Percentiles rank a stretch among this genome's conserved stretches.
Conservation (phyloP, 2,888 invertebrate genomes). For the Endotricha flammealis region DNA sequence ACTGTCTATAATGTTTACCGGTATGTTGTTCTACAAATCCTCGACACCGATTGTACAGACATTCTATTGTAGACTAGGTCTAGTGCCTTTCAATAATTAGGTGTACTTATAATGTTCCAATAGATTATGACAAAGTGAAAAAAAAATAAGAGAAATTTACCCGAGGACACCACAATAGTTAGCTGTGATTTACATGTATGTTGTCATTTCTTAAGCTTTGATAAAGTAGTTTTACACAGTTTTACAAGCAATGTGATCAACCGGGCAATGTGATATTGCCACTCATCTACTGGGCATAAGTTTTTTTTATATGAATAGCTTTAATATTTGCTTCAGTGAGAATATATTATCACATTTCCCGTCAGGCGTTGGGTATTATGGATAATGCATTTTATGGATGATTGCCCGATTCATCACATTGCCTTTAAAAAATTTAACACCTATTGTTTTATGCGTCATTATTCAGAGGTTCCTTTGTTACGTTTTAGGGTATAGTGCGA, state of each 20-base stretch:
- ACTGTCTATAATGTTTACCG: constrained; percentile 23
- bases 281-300: no score
- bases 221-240: no score
- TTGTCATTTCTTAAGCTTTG: constrained; percentile 9
- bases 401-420: no score
- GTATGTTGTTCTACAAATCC: constrained; percentile 23
- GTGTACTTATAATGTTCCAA: constrained; percentile 48
- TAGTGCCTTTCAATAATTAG: constrained; percentile 70
- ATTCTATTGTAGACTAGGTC: constrained; percentile 68
- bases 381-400: no score
- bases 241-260: no score
- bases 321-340: no score
- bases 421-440: neutral
- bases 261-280: no score
- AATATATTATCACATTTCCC: no score
- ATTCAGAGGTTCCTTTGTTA: constrained; percentile 38
- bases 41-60: constrained; percentile 57
- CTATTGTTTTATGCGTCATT: constrained; percentile 9
- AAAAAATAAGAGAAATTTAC: constrained; percentile 9
- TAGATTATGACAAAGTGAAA: constrained; percentile 13
- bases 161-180: constrained; percentile 26
- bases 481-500: constrained; percentile 24
- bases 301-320: no score
- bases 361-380: no score
- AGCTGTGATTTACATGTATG: constrained; percentile 29